These are phyloP conservation scores for Lamprotornis superbus DNA, from an alignment of 2,113 vertebrate species.

Conservation along the genomic window DNA sequence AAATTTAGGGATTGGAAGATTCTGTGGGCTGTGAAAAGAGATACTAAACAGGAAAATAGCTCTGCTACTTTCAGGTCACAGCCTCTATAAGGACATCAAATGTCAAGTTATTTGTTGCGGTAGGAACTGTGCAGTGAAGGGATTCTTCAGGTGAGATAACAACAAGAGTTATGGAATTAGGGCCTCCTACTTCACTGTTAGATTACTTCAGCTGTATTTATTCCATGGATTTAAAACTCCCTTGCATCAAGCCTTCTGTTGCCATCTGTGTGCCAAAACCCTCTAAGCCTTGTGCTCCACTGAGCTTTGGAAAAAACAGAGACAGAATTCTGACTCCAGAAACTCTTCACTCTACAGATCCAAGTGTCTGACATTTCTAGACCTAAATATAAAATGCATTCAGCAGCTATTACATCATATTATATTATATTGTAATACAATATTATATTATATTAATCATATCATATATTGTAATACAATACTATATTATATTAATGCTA, in stretches of 20 bases:
- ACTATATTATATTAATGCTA: too few relatives aligned
- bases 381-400: not conserved
- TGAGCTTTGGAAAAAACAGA: slow-evolving; percentile 3
- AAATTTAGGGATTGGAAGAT: not conserved
- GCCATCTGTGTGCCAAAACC: slow-evolving; percentile 8
- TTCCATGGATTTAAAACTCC: slow-evolving; percentile 11
- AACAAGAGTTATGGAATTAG: not conserved
- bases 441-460: too few relatives aligned
- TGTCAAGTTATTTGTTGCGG: not conserved
- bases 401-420: not conserved
- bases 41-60: not conserved
- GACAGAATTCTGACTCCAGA: not conserved
- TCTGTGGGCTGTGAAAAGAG: not conserved
- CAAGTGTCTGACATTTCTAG: not conserved
- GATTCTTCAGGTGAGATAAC: not conserved
- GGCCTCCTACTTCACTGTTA: not conserved
- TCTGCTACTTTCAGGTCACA: not conserved
- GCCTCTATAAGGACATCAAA: not conserved
- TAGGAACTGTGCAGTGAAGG: not conserved
- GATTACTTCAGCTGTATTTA: slow-evolving; percentile 24
- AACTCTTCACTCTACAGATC: not conserved
- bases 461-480: too few relatives aligned
- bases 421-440: too few relatives aligned
- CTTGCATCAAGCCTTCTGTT: slow-evolving; percentile 43
- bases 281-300: not conserved